Percentiles rank a stretch among this genome's conserved stretches.
Evolutionary conservation across 2,113 vertebrate species (phyloP).

Genomic region (Tychaedon coryphoeus): DNA sequence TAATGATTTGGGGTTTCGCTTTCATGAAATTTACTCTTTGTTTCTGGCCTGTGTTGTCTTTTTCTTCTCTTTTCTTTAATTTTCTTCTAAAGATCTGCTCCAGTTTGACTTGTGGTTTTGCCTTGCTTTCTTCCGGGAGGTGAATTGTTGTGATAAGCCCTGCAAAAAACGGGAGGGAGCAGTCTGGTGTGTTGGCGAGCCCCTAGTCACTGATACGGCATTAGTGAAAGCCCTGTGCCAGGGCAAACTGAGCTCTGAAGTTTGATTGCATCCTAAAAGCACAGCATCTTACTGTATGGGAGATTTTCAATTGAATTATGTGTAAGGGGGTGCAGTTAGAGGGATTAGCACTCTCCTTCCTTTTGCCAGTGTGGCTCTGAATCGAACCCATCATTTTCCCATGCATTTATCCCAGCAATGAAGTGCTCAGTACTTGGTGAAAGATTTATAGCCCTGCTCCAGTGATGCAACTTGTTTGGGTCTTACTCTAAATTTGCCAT

Average conservation of each 20-base stretch:
- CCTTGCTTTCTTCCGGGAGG: neutral
- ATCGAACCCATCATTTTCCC: neutral
- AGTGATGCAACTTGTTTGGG: neutral
- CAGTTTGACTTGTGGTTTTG: neutral
- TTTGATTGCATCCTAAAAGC: neutral
- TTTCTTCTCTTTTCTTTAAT: neutral
- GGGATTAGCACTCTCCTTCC: neutral
- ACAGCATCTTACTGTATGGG: neutral
- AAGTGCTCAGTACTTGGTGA: neutral
- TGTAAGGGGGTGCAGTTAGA: neutral
- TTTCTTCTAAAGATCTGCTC: neutral
- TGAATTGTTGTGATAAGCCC: neutral
- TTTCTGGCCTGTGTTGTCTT: neutral
- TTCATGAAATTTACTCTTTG: slow-evolving; percentile 22
- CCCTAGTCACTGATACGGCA: neutral
- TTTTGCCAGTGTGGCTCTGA: neutral
- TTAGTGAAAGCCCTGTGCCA: neutral
- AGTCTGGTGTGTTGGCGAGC: neutral
- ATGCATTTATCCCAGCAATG: neutral
- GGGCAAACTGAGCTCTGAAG: neutral
- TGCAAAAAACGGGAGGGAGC: neutral
- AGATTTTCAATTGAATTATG: neutral
- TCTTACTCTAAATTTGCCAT: neutral
- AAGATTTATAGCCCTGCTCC: neutral
- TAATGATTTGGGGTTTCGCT: slow-evolving; percentile 15